These are phyloP conservation scores for Drosophila yakuba DNA, from an alignment of 1,140 invertebrate genomes.

Conservation along the genomic window DNA sequence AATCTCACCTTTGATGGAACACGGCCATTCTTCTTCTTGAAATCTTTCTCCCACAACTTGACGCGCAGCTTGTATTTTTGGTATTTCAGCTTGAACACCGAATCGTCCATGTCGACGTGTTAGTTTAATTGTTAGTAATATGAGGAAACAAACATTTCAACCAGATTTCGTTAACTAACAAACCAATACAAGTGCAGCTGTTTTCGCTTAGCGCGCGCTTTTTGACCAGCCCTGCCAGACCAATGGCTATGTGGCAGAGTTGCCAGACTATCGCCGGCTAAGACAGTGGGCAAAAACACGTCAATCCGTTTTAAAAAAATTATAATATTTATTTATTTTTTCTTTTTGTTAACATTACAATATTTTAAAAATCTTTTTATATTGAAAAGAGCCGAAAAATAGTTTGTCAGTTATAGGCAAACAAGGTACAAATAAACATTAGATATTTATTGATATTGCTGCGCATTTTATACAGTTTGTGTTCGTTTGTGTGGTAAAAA, in stretches of 20 bases:
- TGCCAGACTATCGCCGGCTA: conserved; percentile 6
- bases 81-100: conserved; percentile 77
- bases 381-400: background rate
- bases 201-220: conserved; percentile 47
- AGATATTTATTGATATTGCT: conserved; percentile 12
- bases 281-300: background rate
- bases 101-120: conserved; percentile 67
- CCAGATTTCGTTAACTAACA: background rate
- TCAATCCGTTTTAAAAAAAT: background rate
- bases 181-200: conserved; percentile 46
- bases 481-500: conserved; percentile 44
- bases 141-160: conserved; percentile 35
- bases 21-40: conserved; percentile 88
- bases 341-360: background rate
- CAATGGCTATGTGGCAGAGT: background rate
- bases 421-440: background rate
- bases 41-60: conserved; percentile 92
- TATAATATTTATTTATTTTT: background rate
- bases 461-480: conserved; percentile 43
- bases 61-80: conserved; percentile 89
- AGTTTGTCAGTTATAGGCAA: background rate
- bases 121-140: background rate
- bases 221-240: conserved; percentile 17
- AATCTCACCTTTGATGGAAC: conserved; percentile 89
- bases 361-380: background rate